A percentile compares a stretch with the other conserved stretches of the same genome.
Conservation (phyloP, 2,888 invertebrate genomes). For the Zelleria hepariella region DNA sequence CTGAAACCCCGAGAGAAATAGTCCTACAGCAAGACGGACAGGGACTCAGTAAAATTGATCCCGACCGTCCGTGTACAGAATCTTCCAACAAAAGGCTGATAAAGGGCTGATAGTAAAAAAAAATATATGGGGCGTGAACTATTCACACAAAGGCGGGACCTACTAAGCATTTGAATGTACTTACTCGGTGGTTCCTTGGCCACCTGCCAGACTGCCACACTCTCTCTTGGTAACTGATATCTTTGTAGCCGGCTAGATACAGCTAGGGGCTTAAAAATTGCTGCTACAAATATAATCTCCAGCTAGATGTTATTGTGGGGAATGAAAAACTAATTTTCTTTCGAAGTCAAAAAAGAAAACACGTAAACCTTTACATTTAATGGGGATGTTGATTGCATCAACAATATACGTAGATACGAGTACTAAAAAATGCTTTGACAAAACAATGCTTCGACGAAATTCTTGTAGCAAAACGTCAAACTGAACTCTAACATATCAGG, state of each 20-base stretch:
- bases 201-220: not conserved
- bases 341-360: too few relatives aligned
- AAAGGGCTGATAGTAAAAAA: constrained; percentile 9
- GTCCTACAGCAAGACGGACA: not conserved
- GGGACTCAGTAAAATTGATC: not conserved
- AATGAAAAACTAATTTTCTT: too few relatives aligned
- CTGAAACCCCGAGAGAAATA: not conserved
- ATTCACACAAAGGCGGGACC: constrained; percentile 26
- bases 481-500: too few relatives aligned
- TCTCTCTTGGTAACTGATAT: not conserved
- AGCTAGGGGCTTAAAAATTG: not conserved
- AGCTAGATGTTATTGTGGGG: too few relatives aligned
- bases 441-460: too few relatives aligned
- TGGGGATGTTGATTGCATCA: too few relatives aligned
- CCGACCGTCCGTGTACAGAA: not conserved
- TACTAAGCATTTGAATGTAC: not conserved
- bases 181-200: not conserved
- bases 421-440: too few relatives aligned
- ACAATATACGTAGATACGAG: too few relatives aligned
- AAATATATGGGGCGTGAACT: constrained; percentile 29
- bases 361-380: too few relatives aligned
- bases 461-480: too few relatives aligned
- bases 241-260: not conserved
- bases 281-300: not conserved
- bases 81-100: not conserved